Evolutionary conservation across 2,113 vertebrate genomes (phyloP), one percentile per base, ranked within the genome.

Genomic region (Lethenteron camtschaticum): DNA sequence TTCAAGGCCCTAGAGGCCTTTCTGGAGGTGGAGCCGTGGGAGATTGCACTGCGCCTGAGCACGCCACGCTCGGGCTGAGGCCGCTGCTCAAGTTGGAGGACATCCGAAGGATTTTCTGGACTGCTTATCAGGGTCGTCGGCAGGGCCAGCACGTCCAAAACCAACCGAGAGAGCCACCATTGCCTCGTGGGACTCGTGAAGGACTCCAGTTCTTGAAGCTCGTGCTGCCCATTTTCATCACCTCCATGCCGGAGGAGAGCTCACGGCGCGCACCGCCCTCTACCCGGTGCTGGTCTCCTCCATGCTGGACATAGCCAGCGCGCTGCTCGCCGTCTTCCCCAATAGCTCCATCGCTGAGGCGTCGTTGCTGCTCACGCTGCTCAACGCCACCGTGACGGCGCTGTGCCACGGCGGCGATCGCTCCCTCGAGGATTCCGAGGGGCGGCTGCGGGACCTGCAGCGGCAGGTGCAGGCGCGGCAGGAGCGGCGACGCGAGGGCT

Each of bases 181-280:
- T 82, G 87, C 70, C 75, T 96, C 66, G 81, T 85, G 10, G 72
- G 79, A 12, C 41, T 80, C 69, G 70, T 95, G 60, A 95, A 85
- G 75, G 84, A 90, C 20, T 94, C 90, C 14, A 73, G 41, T 96
- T 90, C 75, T 81, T 94, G 72, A 79, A 73, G 70, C 76, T 78
- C 13, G 75, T 80, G 70, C 80, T 95, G 68, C 86, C 88, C 1
- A 66, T 75, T 56, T 87, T 87, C 14, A 77, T 91, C 63, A 80
- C 69, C 41, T 79, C 81, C 70, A 89, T 88, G 83, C 73, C 72
- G 70, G 84, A 81, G 7, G 83, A 92, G 73, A 68, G 68, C 55
- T 57, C 71, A 66, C 74, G 77, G 73, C 60, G 16, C 76, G 79
- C 72, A 80, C 83, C 72, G 75, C 74, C 55, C 78, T 81, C 16